Percentiles rank a stretch among this genome's conserved stretches.
Conservation (phyloP, 2,888 invertebrate species). For the Ophonus ardosiacus region DNA sequence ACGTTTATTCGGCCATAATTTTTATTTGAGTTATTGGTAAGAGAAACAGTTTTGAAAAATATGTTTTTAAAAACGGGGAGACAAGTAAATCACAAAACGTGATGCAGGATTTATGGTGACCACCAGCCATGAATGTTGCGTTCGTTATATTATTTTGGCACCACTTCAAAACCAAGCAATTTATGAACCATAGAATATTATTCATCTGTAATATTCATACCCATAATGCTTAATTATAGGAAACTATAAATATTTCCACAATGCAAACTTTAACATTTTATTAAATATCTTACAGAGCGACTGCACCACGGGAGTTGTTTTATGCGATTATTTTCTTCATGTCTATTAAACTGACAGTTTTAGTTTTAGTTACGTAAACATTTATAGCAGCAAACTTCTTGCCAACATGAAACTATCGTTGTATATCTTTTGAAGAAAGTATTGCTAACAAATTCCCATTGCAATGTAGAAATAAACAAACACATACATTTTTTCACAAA, state of each 20-base stretch:
- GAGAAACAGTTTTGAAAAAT: constrained; percentile 23
- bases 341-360: no score
- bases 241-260: background rate
- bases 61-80: constrained; percentile 17
- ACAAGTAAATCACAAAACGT: constrained; percentile 37
- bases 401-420: no score
- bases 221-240: constrained; percentile 19
- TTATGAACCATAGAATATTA: constrained; percentile 8
- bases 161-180: background rate
- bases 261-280: background rate
- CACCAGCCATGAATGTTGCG: constrained; percentile 23
- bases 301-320: no score
- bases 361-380: no score
- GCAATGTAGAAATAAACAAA: no score
- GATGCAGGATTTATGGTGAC: constrained; percentile 12
- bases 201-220: constrained; percentile 11
- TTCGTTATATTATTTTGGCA: constrained; percentile 25
- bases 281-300: no score
- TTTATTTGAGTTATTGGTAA: constrained; percentile 16
- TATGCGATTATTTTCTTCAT: no score
- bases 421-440: no score
- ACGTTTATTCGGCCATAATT: constrained; percentile 22
- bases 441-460: no score
- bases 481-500: no score
- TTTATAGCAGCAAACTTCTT: no score